These are phyloP conservation scores for Illadopsis cleaveri DNA, from an alignment of 2,113 vertebrate species.

Conservation along the genomic window DNA sequence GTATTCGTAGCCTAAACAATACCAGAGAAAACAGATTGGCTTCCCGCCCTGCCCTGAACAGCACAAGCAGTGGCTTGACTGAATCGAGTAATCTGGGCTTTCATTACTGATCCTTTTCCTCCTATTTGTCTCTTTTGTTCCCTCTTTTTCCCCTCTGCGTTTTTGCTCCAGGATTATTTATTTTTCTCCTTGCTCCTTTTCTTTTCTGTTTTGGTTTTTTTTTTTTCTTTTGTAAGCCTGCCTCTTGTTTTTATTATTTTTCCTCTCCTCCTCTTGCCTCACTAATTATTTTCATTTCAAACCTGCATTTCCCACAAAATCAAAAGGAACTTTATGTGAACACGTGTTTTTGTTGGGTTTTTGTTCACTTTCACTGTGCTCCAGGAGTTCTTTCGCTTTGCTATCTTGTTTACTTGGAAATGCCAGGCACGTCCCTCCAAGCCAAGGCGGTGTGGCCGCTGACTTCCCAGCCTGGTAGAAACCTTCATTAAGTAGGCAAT, in stretches of 20 bases:
- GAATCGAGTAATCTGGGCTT: constrained; percentile 28
- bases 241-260: neutral
- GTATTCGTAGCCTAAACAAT: constrained; percentile 36
- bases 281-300: neutral
- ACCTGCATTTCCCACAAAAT: constrained; percentile 1
- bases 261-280: neutral
- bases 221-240: neutral
- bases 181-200: constrained; percentile 9
- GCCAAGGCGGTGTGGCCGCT: neutral
- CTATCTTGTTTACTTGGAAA: neutral
- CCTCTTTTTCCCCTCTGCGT: neutral
- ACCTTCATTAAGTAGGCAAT: neutral
- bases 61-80: constrained; percentile 18
- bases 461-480: neutral
- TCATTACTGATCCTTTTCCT: constrained; percentile 48
- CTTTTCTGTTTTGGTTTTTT: neutral
- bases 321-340: neutral
- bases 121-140: constrained; percentile 49
- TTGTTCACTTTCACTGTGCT: neutral
- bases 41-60: neutral
- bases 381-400: neutral
- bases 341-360: neutral
- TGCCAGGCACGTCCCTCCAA: neutral
- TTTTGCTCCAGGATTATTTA: constrained; percentile 28
- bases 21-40: constrained; percentile 29